Percentiles rank a stretch among this genome's conserved stretches.
These are phyloP conservation scores for Eriocheir sinensis DNA, from an alignment of 1,140 invertebrate genomes.

Conservation along the genomic window DNA sequence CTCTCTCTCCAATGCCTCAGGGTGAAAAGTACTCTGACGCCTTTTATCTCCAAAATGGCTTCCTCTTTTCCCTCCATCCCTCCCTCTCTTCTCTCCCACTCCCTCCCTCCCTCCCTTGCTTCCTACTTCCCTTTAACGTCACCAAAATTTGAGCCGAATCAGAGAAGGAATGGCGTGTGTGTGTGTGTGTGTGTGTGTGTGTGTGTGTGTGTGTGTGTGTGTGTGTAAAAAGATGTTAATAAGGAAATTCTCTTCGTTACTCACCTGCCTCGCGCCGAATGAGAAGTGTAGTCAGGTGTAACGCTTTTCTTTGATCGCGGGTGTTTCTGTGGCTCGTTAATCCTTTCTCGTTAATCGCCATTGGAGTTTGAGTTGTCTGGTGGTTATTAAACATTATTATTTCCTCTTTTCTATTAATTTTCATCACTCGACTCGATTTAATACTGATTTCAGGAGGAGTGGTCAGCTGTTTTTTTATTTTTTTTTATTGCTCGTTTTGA, in stretches of 20 bases:
- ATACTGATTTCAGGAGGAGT: neutral
- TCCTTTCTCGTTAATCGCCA: neutral
- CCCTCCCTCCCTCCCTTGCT: neutral
- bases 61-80: constrained; percentile 10
- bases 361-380: neutral
- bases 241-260: neutral
- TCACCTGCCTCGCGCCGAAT: neutral
- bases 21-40: constrained; percentile 17
- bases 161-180: neutral
- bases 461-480: too few relatives aligned
- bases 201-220: constrained; percentile 28
- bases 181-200: constrained; percentile 36
- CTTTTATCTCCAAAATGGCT: constrained; percentile 52
- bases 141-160: neutral
- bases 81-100: neutral
- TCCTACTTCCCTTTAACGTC: neutral
- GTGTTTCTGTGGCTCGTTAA: neutral
- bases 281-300: neutral
- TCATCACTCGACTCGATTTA: too few relatives aligned
- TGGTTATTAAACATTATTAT: too few relatives aligned
- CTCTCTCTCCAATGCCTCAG: neutral
- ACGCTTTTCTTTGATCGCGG: neutral
- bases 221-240: neutral
- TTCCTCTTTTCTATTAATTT: too few relatives aligned
- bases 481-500: too few relatives aligned